Evolutionary conservation across 2,888 invertebrate species (phyloP).

Genomic region (Lucinisca nassula): DNA sequence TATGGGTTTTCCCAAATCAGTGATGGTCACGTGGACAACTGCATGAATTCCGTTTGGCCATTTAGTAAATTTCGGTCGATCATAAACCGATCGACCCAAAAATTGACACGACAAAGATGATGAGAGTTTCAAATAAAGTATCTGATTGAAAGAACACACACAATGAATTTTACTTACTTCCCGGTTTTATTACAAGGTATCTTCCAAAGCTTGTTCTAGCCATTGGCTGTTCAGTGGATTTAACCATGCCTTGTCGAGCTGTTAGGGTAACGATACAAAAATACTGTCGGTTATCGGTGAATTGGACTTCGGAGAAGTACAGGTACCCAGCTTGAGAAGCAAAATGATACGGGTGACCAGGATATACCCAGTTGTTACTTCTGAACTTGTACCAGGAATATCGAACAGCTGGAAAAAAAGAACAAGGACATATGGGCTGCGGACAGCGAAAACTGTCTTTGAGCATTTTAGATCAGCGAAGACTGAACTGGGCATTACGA

Average conservation of each 20-base stretch:
- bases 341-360: constrained; percentile 94
- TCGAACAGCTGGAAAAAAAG: constrained; percentile 67
- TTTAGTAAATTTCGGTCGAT: no score
- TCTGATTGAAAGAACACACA: no score
- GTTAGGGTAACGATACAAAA: constrained; percentile 63
- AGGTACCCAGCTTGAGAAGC: constrained; percentile 96
- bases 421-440: no score
- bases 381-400: constrained; percentile 97
- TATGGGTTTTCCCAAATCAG: no score
- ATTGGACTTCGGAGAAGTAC: constrained; percentile 69
- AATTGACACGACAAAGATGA: no score
- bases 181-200: constrained; percentile 50
- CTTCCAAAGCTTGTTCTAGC: constrained; percentile 59
- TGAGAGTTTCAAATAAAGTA: no score
- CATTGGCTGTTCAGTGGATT: constrained; percentile 49
- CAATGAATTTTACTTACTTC: constrained; percentile 76
- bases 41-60: no score
- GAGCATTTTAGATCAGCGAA: no score
- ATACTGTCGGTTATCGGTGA: constrained; percentile 64
- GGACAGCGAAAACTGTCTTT: no score
- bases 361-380: constrained; percentile 97
- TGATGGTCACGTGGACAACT: no score
- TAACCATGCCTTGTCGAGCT: constrained; percentile 43
- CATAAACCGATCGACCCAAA: no score
- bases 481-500: no score